Evolutionary conservation across 2,113 vertebrate genomes (phyloP), one percentile per base, ranked within the genome.

Genomic region (Lepisosteus oculatus): DNA sequence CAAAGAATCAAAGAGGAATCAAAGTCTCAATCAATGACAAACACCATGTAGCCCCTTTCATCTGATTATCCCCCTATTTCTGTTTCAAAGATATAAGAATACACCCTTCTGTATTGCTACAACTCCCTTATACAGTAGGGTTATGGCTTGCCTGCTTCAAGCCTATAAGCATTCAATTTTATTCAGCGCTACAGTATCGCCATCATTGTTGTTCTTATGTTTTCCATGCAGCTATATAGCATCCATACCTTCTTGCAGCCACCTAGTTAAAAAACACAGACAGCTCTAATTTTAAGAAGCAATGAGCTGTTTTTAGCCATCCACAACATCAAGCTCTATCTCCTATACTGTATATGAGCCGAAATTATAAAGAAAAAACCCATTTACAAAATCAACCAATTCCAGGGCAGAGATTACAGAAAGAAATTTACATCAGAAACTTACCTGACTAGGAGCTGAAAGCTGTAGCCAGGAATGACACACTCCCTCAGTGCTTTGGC

Each of bases 401-500:
- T 78, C 84, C 76, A 79, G 85, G 83, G 69, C 72, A 67, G 72
- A 73, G 74, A 54, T 79, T 72, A 76, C 66, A 72, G 77, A 42
- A 55, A 80, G 77, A 86, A 86, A 80, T 83, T 74, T 77, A 69
- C 73, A 79, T 80, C 76, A 84, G 79, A 81, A 82, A 81, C 71
- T 78, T 67, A 61, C 80, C 77, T 84, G 79, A 85, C 80, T 76
- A 77, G 77, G 74, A 84, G 69, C 75, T 72, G 75, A 69, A 74
- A 77, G 75, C 65, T 70, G 68, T 69, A 77, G 85, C 82, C 80
- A 67, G 69, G 61, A 77, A 85, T 82, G 3, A 80, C 61, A 67
- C 69, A 79, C 74, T 80, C 82, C 83, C 82, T 84, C 82, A 85
- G 77, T 73, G 76, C 70, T 84, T 85, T 85, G 77, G 79, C 79